phyloP scores from a whole-genome alignment of 2,797 vertebrate species.

The Myotis planiceps region DNA sequence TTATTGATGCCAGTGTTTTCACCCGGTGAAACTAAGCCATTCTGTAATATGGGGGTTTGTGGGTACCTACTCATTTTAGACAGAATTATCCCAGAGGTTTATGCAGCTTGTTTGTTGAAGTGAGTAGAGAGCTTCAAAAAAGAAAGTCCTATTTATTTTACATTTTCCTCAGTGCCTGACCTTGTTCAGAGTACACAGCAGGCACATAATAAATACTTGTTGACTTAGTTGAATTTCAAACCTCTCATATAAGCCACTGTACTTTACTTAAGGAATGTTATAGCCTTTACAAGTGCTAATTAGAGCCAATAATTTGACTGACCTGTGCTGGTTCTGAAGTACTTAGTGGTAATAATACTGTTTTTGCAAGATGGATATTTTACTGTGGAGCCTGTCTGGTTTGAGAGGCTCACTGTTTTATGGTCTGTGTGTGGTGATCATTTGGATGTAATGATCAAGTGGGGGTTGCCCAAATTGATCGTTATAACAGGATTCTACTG shows the following conservation, averaged over 20 bases:
- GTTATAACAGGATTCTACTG: conserved; percentile 82
- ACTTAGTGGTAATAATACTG: conserved; percentile 76
- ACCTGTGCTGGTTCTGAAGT: conserved; percentile 76
- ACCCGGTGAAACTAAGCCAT: conserved; percentile 28
- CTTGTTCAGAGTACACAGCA: conserved; percentile 67
- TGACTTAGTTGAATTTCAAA: conserved; percentile 75
- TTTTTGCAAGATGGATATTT: conserved; percentile 82
- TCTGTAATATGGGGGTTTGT: not conserved
- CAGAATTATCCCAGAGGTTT: not conserved
- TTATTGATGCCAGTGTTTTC: conserved; percentile 2
- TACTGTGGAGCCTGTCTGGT: conserved; percentile 76
- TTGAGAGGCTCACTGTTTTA: conserved; percentile 82
- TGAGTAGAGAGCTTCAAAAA: conserved; percentile 18
- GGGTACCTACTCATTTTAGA: not conserved
- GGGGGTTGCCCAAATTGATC: conserved; percentile 82
- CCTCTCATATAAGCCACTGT: conserved; percentile 62
- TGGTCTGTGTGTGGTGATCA: conserved; percentile 80
- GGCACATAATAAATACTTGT: conserved; percentile 74
- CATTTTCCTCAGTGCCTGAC: conserved; percentile 3
- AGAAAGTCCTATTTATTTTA: conserved; percentile 56
- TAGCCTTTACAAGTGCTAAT: conserved; percentile 69
- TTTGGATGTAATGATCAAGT: conserved; percentile 82
- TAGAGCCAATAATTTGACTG: conserved; percentile 76
- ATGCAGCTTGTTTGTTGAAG: not conserved
- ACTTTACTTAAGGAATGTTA: conserved; percentile 69